phyloP scores from a whole-genome alignment of 2,113 vertebrate genomes.

The Lamprologus tigripictilis region DNA sequence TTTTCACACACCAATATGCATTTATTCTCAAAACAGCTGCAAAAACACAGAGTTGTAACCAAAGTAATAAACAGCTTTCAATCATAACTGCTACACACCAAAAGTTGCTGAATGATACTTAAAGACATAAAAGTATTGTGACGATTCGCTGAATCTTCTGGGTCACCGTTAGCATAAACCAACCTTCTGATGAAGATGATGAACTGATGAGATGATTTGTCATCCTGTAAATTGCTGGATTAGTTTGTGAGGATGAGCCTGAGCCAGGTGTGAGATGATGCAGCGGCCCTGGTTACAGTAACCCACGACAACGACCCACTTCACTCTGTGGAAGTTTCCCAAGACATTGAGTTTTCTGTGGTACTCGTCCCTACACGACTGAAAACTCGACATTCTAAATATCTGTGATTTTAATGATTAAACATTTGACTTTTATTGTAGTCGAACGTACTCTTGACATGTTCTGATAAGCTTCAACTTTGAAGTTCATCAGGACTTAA shows the following conservation, averaged over 20 bases:
- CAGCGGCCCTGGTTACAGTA: neutral
- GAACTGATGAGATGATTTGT: neutral
- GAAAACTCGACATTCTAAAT: neutral
- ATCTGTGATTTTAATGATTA: neutral
- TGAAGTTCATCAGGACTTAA: neutral
- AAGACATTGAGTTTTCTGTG: neutral
- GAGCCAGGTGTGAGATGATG: neutral
- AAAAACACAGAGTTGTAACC: neutral
- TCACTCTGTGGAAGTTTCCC: neutral
- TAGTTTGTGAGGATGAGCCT: accelerated
- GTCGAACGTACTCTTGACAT: neutral
- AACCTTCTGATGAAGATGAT: neutral
- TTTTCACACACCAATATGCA: neutral
- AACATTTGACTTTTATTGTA: neutral
- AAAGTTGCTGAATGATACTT: neutral
- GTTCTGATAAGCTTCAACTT: neutral
- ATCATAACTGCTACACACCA: neutral
- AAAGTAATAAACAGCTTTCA: neutral
- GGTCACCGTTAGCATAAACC: neutral
- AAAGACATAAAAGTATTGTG: neutral
- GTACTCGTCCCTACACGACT: neutral
- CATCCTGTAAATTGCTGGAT: neutral
- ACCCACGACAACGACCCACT: neutral
- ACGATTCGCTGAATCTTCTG: neutral
- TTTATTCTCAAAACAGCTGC: neutral